These are phyloP conservation scores for Petrophora chlorosata DNA, from an alignment of 2,888 invertebrate genomes.

Conservation along the genomic window DNA sequence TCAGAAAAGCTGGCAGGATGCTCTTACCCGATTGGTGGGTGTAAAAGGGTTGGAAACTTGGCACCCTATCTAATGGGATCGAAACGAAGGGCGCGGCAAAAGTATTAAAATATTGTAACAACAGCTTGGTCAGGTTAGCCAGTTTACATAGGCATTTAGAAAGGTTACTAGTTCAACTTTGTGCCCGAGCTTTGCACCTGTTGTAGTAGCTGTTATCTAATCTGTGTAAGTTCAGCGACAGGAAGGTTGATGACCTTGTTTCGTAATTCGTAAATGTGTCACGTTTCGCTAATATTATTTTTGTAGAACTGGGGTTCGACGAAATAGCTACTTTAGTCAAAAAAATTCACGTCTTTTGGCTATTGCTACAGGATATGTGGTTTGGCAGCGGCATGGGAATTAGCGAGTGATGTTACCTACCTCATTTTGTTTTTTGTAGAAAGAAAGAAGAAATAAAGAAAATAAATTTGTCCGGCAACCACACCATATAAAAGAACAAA, in stretches of 20 bases:
- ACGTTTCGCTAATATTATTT: not conserved
- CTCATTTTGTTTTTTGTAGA: too few species aligned
- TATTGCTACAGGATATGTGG: too few species aligned
- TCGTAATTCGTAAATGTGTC: constrained; percentile 1
- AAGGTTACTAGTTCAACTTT: not conserved
- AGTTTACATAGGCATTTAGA: not conserved
- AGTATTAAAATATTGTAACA: constrained; percentile 29
- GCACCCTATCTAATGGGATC: constrained; percentile 34
- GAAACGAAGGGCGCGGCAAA: constrained; percentile 9
- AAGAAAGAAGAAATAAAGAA: too few species aligned
- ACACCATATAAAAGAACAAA: too few species aligned
- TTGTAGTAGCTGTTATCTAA: constrained; percentile 2
- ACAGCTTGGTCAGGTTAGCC: too few species aligned
- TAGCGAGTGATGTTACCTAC: too few species aligned
- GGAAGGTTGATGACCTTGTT: constrained; percentile 8
- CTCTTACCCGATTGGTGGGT: constrained; percentile 64
- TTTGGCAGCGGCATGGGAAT: too few species aligned
- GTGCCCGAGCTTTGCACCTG: constrained; percentile 10
- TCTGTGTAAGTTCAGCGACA: constrained; percentile 2
- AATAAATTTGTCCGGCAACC: too few species aligned
- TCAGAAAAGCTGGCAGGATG: constrained; percentile 46
- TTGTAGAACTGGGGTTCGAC: too few species aligned
- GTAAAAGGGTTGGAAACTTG: constrained; percentile 48
- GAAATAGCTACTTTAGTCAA: too few species aligned
- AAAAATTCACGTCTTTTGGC: too few species aligned